Conservation (phyloP, 2,888 invertebrate species). For the Drosophila kanekoi region DNA sequence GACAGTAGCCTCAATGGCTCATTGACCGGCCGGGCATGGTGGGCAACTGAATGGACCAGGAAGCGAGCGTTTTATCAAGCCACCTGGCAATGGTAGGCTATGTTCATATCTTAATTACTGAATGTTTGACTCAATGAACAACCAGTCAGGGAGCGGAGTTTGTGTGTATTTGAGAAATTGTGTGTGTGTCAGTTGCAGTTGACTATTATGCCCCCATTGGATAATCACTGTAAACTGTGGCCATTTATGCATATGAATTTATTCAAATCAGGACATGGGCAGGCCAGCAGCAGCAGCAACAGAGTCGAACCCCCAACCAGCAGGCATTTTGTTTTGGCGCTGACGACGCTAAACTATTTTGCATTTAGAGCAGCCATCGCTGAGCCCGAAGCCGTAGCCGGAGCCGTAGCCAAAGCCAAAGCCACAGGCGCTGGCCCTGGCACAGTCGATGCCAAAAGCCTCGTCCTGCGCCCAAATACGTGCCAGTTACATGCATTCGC, state of each 20-base stretch:
- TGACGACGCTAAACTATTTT: constrained; percentile 72
- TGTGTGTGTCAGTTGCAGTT: constrained; percentile 47
- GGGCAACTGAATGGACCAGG: background rate
- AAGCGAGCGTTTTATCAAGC: background rate
- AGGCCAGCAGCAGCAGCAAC: constrained; percentile 2
- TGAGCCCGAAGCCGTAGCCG: constrained; percentile 9
- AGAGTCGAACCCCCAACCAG: constrained; percentile 2
- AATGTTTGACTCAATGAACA: constrained; percentile 61
- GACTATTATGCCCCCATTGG: constrained; percentile 36
- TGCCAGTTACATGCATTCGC: constrained; percentile 35
- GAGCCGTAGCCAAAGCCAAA: constrained; percentile 7
- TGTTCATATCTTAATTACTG: constrained; percentile 18
- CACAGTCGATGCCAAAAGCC: constrained; percentile 31
- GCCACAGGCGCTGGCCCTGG: constrained; percentile 23
- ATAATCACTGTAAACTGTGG: constrained; percentile 58
- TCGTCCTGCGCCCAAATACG: constrained; percentile 42
- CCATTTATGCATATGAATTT: constrained; percentile 79
- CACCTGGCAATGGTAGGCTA: background rate
- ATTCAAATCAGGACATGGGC: constrained; percentile 66
- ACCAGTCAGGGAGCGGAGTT: constrained; percentile 18
- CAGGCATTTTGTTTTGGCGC: constrained; percentile 69
- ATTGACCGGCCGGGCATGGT: constrained; percentile 6
- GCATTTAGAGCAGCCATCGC: constrained; percentile 66
- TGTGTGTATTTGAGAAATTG: constrained; percentile 3
- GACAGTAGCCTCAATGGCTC: constrained; percentile 6